These are phyloP conservation scores for Poeciliopsis infans DNA, from an alignment of 2,797 vertebrate genomes.

Conservation along the genomic window DNA sequence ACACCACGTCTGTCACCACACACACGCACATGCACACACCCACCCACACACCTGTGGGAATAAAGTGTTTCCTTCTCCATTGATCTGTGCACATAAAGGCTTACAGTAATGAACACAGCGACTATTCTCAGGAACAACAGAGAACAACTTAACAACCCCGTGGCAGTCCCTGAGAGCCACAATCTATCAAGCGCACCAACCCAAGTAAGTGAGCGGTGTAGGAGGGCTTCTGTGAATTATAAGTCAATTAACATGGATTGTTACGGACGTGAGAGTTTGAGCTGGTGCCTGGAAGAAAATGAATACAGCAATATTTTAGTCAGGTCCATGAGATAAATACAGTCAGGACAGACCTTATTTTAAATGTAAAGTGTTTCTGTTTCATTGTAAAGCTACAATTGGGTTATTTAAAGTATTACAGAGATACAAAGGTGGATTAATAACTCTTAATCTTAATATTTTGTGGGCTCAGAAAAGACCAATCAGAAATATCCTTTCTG, in stretches of 20 bases:
- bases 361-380: not conserved
- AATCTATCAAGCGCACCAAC: constrained; percentile 35
- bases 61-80: constrained; percentile 54
- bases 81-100: constrained; percentile 64
- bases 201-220: constrained; percentile 11
- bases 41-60: constrained; percentile 49
- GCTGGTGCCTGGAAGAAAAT: constrained; percentile 5
- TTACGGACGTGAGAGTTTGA: constrained; percentile 16
- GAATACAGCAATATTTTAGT: constrained; percentile 1
- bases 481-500: constrained; percentile 10
- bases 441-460: not conserved
- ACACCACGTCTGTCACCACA: constrained; percentile 39
- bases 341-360: not conserved
- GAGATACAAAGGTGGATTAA: not conserved
- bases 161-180: constrained; percentile 39
- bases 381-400: not conserved
- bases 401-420: not conserved
- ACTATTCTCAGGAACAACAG: constrained; percentile 56
- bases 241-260: constrained; percentile 43
- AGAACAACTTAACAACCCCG: constrained; percentile 57
- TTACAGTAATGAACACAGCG: constrained; percentile 61
- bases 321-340: constrained; percentile 8
- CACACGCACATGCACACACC: constrained; percentile 18
- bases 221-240: constrained; percentile 36
- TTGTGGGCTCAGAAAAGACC: not conserved